phyloP scores from a whole-genome alignment of 1,140 invertebrate species.

The Araneus ventricosus region DNA sequence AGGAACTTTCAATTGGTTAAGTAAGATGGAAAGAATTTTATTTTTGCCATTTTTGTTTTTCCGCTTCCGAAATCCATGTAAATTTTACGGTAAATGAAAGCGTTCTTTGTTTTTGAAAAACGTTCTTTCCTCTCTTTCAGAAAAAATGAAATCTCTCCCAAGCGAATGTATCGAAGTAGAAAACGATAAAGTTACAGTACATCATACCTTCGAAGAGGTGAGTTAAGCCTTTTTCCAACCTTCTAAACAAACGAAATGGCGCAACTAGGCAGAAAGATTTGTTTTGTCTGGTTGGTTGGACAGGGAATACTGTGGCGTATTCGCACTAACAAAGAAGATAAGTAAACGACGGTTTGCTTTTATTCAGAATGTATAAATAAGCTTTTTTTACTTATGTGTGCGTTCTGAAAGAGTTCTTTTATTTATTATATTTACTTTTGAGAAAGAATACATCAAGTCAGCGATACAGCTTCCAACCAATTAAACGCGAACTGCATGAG shows the following conservation, averaged over 20 bases:
- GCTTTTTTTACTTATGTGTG: neutral
- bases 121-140: conserved; percentile 51
- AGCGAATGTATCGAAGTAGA: conserved; percentile 63
- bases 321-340: conserved; percentile 29
- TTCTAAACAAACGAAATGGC: conserved; percentile 34
- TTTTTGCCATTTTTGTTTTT: neutral
- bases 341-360: neutral
- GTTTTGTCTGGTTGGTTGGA: neutral
- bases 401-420: too few relatives aligned
- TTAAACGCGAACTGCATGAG: conserved; percentile 23
- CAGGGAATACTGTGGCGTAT: neutral
- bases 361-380: conserved; percentile 30
- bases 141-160: conserved; percentile 70
- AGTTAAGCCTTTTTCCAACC: conserved; percentile 40
- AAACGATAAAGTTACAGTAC: conserved; percentile 64
- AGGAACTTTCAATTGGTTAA: conserved; percentile 63
- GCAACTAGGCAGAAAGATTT: conserved; percentile 37
- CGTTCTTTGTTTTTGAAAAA: neutral
- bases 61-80: neutral
- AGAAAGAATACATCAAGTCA: neutral
- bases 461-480: conserved; percentile 14
- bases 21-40: conserved; percentile 42
- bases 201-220: conserved; percentile 66
- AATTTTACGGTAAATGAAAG: conserved; percentile 6
- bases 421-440: neutral